phyloP scores from a whole-genome alignment of 1,140 invertebrate species.

The Diprion similis region DNA sequence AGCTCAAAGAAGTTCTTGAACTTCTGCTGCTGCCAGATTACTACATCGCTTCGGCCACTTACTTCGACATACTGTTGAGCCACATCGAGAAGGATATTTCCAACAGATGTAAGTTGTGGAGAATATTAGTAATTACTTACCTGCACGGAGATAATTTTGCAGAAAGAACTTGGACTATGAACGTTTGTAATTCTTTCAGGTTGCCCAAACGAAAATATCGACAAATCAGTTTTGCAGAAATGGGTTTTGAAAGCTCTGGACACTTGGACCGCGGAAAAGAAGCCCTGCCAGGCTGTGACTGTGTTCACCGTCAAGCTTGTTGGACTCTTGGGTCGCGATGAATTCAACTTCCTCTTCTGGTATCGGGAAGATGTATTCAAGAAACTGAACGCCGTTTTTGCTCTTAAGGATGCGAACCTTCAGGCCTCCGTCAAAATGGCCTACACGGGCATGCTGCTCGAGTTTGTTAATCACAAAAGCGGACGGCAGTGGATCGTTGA shows the following conservation, averaged over 20 bases:
- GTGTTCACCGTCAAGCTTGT: slow-evolving; percentile 60
- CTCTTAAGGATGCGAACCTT: slow-evolving; percentile 45
- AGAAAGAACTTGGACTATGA: background rate
- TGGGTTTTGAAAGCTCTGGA: slow-evolving; percentile 49
- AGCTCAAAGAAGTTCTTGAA: slow-evolving; percentile 50
- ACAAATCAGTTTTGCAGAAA: slow-evolving; percentile 38
- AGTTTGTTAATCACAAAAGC: slow-evolving; percentile 61
- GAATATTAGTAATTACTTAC: slow-evolving; percentile 9
- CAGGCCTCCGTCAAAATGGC: slow-evolving; percentile 67
- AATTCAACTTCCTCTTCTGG: slow-evolving; percentile 51
- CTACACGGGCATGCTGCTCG: slow-evolving; percentile 64
- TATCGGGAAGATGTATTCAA: slow-evolving; percentile 50
- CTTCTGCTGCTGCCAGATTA: slow-evolving; percentile 54
- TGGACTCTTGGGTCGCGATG: slow-evolving; percentile 54
- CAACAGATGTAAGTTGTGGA: background rate
- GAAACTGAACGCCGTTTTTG: slow-evolving; percentile 47
- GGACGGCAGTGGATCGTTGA: slow-evolving; percentile 66
- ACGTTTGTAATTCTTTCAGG: slow-evolving; percentile 21
- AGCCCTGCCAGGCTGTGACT: slow-evolving; percentile 53
- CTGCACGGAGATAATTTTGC: background rate
- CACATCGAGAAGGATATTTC: slow-evolving; percentile 42
- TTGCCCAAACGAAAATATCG: slow-evolving; percentile 29
- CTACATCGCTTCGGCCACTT: slow-evolving; percentile 49
- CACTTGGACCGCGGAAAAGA: slow-evolving; percentile 40
- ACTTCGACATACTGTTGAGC: slow-evolving; percentile 53